These are phyloP conservation scores for Eupelmus urozonus DNA, from an alignment of 2,888 invertebrate species.

Conservation along the genomic window DNA sequence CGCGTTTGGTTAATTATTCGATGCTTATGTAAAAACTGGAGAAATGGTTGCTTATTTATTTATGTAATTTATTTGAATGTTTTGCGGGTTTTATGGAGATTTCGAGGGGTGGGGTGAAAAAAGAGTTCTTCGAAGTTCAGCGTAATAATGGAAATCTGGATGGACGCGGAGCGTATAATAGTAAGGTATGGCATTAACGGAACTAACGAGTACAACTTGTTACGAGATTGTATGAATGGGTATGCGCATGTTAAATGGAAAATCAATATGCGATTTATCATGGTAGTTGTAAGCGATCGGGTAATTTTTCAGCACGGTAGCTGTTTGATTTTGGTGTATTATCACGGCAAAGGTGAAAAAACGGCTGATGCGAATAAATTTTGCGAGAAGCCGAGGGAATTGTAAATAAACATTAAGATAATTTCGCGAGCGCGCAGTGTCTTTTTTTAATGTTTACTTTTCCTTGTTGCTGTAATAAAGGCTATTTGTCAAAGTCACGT, in stretches of 20 bases:
- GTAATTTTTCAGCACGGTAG: too few relatives aligned
- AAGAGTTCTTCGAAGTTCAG: not conserved
- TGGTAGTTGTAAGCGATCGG: too few relatives aligned
- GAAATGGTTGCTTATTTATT: not conserved
- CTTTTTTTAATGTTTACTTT: not conserved
- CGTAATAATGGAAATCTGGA: not conserved
- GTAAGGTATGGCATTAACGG: not conserved
- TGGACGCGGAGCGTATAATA: not conserved
- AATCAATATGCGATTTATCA: too few relatives aligned
- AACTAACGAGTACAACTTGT: too few relatives aligned
- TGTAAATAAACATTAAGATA: not conserved
- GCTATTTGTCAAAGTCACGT: conserved; percentile 23
- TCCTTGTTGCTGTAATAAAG: not conserved
- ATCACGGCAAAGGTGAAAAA: not conserved
- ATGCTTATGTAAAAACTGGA: conserved; percentile 8
- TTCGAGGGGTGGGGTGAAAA: not conserved
- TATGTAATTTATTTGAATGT: conserved; percentile 9
- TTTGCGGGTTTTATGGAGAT: not conserved
- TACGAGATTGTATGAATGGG: too few relatives aligned
- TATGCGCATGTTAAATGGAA: too few relatives aligned
- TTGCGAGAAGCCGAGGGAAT: not conserved
- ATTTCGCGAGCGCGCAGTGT: not conserved
- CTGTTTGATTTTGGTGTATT: too few relatives aligned
- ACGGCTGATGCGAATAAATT: not conserved
- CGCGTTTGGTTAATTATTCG: conserved; percentile 21